phyloP scores from a whole-genome alignment of 2,797 vertebrate genomes.

The Pipistrellus pipistrellus region DNA sequence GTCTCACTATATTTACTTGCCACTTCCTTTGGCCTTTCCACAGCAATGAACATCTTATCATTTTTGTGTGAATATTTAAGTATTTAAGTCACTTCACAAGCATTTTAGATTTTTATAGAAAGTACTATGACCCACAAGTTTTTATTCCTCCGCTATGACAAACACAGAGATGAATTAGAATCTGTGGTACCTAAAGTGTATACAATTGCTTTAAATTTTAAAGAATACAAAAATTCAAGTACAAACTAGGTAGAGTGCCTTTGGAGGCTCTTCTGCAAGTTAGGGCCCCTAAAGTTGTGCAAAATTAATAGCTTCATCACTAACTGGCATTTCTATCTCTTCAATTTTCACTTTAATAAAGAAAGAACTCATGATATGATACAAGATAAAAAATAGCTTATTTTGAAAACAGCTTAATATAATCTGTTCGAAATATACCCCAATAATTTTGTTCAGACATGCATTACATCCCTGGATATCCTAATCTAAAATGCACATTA shows the following conservation, averaged over 20 bases:
- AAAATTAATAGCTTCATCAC: constrained; percentile 6
- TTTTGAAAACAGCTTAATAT: constrained; percentile 70
- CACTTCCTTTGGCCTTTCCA: neutral
- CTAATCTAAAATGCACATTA: constrained; percentile 75
- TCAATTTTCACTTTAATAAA: constrained; percentile 67
- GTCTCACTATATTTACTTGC: neutral
- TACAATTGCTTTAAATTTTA: neutral
- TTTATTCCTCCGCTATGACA: constrained; percentile 6
- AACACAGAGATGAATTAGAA: neutral
- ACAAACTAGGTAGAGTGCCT: neutral
- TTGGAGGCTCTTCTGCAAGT: neutral
- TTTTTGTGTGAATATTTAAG: neutral
- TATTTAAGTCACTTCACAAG: neutral
- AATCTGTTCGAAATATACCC: constrained; percentile 64
- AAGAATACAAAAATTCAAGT: neutral
- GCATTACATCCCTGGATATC: constrained; percentile 74
- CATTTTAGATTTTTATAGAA: constrained; percentile 53
- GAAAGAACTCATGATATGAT: constrained; percentile 63
- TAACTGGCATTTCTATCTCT: neutral
- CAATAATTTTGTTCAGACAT: constrained; percentile 75
- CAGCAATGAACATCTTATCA: neutral
- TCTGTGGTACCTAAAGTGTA: neutral
- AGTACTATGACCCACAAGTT: neutral
- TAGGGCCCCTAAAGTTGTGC: neutral
- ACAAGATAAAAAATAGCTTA: constrained; percentile 69